Evolutionary conservation across 1,140 invertebrate genomes (phyloP).

Genomic region (Pogonomyrmex californicus): DNA sequence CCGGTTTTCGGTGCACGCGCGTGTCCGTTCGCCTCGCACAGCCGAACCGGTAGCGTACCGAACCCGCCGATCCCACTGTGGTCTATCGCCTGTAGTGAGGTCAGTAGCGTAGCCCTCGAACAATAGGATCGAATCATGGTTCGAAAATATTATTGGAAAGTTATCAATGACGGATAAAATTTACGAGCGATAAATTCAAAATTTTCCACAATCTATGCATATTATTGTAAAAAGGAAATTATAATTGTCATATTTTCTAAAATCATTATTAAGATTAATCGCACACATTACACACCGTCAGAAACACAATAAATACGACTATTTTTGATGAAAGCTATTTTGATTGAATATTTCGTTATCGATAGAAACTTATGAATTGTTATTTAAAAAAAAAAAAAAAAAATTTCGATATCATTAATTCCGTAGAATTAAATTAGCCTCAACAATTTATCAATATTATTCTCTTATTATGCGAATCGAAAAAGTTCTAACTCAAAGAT

Average conservation of each 20-base stretch:
- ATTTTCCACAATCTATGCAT: background rate
- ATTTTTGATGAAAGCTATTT: background rate
- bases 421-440: background rate
- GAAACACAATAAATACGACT: background rate
- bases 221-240: background rate
- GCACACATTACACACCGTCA: too few relatives aligned
- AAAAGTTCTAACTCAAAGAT: background rate
- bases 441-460: background rate
- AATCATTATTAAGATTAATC: background rate
- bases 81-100: conserved; percentile 39
- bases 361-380: background rate
- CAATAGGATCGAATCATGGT: background rate
- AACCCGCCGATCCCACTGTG: background rate
- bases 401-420: background rate
- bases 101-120: conserved; percentile 43
- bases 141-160: background rate
- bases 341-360: background rate
- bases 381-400: background rate
- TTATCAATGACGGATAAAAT: background rate
- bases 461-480: background rate
- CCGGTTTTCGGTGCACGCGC: conserved; percentile 52
- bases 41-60: conserved; percentile 45
- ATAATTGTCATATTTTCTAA: background rate
- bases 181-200: background rate
- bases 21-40: conserved; percentile 27